Base-by-base conservation (phyloP, 2,888 invertebrate species). In the Cheilosia grossa region DNA sequence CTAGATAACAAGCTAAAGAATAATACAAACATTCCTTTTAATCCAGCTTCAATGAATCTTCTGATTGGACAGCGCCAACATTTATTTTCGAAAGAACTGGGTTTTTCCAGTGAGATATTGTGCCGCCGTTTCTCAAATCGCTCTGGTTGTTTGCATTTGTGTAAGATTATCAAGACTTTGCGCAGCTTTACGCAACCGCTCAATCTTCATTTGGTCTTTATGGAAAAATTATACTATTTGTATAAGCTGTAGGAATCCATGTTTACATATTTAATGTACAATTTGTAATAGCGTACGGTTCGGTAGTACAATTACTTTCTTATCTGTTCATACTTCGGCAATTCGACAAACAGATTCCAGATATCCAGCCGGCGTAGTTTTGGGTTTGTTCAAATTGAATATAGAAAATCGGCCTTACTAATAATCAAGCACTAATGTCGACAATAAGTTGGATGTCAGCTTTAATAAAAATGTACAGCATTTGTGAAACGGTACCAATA, bases 141-240 rank as follows among this genome's bases (percentile, higher is more conserved):
- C 21, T 66, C 30, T 59, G 24, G 59, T 66, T 51, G 51, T 27
- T 21, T 74, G 40, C 17, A 37, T 37, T 37, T 37, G 0, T 37
- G 37, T 19, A 21, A 30, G 49, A 74, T 74, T 74, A 74, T 42
- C 56, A 58, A 7, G 27, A 56, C 58, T 74, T 74, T 64, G 64
- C 58, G 40, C 56, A 40, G 47, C 44, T 24, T 49, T 63, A 42
- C 53, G 15, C 40, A 42, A 37, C 27, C 21, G 24, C 24, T 40
- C 58, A 58, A 37, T 56, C 33, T 47, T 21, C n/a, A 33, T 27
- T 51, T 54, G 17, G 19, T 1, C 21, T 37, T n/a, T 15, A 30
- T 54, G 6, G n/a, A 30, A 54, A 54, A 30, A 0, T 9, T n/a
- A n/a, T 17, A 47, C 44, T 24, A 24, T 24, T 24, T 24, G 24